These are phyloP conservation scores for Psylliodes chrysocephalus DNA, from an alignment of 2,888 invertebrate species.

Conservation along the genomic window DNA sequence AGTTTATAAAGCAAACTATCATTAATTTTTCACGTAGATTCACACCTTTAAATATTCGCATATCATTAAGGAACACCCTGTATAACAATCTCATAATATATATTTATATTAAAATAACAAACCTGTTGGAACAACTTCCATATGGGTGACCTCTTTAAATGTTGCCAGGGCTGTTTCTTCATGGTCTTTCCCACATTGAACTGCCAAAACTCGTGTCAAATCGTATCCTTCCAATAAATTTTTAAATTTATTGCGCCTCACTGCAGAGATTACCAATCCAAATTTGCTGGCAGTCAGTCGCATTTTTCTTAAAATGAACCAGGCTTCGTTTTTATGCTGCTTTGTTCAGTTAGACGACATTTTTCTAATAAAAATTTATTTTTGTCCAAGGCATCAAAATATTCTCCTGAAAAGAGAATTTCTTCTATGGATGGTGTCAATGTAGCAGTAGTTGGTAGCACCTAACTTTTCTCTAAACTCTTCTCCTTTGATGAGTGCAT, in stretches of 20 bases:
- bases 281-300: conserved; percentile 21
- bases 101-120: no score
- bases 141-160: neutral
- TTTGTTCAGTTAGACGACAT: neutral
- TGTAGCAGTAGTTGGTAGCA: neutral
- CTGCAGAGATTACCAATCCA: no score
- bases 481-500: neutral
- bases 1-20: no score
- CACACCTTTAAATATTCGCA: no score
- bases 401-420: conserved; percentile 14
- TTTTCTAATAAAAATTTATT: conserved; percentile 10
- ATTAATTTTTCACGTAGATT: no score
- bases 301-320: conserved; percentile 21
- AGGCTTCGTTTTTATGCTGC: conserved; percentile 15
- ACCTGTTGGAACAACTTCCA: neutral
- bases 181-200: conserved; percentile 41
- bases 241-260: no score
- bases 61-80: no score
- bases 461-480: neutral
- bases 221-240: conserved; percentile 21
- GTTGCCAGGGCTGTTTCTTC: neutral
- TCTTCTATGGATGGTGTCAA: neutral
- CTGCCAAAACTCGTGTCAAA: conserved; percentile 21
- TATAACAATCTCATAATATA: no score
- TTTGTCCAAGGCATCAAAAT: conserved; percentile 8